Conservation (phyloP, 2,113 vertebrate species). For the Nipponia nippon region DNA sequence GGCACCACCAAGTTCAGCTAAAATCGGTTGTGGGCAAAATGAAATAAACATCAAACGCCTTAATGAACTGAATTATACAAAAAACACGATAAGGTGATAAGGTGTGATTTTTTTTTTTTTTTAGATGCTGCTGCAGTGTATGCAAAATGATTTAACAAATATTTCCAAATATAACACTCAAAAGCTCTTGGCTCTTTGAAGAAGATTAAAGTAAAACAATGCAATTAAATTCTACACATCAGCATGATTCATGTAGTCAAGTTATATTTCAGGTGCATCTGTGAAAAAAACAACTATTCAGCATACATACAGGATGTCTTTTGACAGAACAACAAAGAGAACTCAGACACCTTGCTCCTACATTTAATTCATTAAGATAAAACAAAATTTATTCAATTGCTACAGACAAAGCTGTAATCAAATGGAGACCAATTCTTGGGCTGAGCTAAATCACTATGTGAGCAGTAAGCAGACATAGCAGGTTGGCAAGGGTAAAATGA, state of each 20-base stretch:
- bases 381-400: background rate
- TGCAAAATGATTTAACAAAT: slow-evolving; percentile 19
- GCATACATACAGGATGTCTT: background rate
- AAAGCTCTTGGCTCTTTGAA: slow-evolving; percentile 36
- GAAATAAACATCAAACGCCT: background rate
- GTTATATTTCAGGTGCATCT: background rate
- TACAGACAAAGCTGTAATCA: background rate
- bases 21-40: background rate
- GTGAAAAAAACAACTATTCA: background rate
- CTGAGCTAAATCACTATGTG: background rate
- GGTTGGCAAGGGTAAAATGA: background rate
- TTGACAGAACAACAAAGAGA: background rate
- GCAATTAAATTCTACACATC: background rate
- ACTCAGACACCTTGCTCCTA: background rate
- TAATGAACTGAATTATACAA: background rate
- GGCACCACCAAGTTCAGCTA: background rate
- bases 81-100: background rate
- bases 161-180: slow-evolving; percentile 14
- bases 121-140: background rate
- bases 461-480: background rate
- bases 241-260: background rate
- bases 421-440: background rate
- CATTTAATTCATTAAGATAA: background rate
- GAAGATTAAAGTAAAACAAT: slow-evolving; percentile 32
- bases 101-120: background rate